phyloP scores from a whole-genome alignment of 2,888 invertebrate genomes.

The Lissocephala sabroskyi region DNA sequence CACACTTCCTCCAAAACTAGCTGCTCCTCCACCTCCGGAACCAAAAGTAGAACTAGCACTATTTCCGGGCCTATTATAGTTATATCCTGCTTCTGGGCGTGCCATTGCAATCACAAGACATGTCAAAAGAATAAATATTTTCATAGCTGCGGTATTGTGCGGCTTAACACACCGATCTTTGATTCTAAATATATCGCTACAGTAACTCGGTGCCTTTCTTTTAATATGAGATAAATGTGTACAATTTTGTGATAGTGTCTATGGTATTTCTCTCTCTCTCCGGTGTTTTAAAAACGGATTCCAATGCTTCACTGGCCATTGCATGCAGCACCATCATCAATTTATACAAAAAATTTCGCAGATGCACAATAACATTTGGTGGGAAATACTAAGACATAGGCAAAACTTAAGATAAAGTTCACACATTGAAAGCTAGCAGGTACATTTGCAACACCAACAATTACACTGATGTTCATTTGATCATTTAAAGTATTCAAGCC shows the following conservation, averaged over 20 bases:
- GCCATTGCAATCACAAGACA: slow-evolving; percentile 72
- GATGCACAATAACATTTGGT: slow-evolving; percentile 36
- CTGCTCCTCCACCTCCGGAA: slow-evolving; percentile 50
- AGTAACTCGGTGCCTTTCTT: slow-evolving; percentile 64
- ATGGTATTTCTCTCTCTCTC: slow-evolving; percentile 50
- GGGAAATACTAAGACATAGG: no score
- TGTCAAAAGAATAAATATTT: slow-evolving; percentile 72
- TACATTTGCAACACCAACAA: no score
- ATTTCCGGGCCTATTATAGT: slow-evolving; percentile 73
- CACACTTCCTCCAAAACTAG: slow-evolving; percentile 43
- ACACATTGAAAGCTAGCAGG: no score
- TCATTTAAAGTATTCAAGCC: no score
- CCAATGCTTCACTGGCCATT: slow-evolving; percentile 73
- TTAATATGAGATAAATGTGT: slow-evolving; percentile 1
- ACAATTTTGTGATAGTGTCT: neutral
- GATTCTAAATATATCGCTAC: slow-evolving; percentile 64
- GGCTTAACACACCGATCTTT: no score
- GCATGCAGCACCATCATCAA: slow-evolving; percentile 70
- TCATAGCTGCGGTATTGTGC: slow-evolving; percentile 67
- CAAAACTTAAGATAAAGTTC: no score
- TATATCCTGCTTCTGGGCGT: slow-evolving; percentile 72
- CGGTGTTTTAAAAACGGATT: slow-evolving; percentile 70
- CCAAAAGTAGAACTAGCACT: no score
- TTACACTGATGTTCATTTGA: no score
- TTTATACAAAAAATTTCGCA: slow-evolving; percentile 71